Base-by-base conservation (phyloP, 2,113 vertebrate species). In the Malurus melanocephalus region DNA sequence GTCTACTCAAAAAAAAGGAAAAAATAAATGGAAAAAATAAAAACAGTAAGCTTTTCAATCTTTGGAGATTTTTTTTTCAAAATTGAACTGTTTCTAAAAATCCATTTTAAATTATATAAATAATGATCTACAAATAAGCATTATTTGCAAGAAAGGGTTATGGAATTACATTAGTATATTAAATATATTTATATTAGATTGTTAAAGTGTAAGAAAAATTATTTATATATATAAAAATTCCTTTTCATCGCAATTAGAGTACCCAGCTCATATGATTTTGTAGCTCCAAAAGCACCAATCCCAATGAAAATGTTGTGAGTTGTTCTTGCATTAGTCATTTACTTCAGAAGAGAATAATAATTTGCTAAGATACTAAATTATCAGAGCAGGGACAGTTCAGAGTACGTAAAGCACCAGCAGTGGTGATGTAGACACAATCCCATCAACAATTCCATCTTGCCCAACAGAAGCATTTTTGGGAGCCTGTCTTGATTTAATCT, bases 101-200 rank as follows among this genome's bases (percentile, higher is more conserved):
- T 69, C 75, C 33, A 65, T 62, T 94, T 89, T 12, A 61, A 90
- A 10, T 73, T 17, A 59, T 60, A 10, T 48, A 81, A 83, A 87
- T 48, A 90, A 77, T 52, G n/a, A 85, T 88, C 52, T 85, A 59
- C 86, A 94, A 94, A 88, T 46, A 4, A 88, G 69, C 43, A 40
- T 61, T 71, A 32, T 69, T 85, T 71, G 17, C 40, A 77, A 60
- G 21, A 78, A 85, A 46, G 26, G 1, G 69, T 94, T 75, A 38
- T 64, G 88, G 35, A 38, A 53, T 85, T 9, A 30, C 4, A 13
- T n/a, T 33, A 24, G 11, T 45, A 28, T 46, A 30, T 59, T 38
- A 52, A 23, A 42, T 42, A 77, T 16, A 28, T 52, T 42, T 52
- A 13, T 52, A 27, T 52, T 32, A 32, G 26, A 13, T 43, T 32